phyloP scores from a whole-genome alignment of 2,888 invertebrate genomes.

The Caenorhabditis zanzibari region DNA sequence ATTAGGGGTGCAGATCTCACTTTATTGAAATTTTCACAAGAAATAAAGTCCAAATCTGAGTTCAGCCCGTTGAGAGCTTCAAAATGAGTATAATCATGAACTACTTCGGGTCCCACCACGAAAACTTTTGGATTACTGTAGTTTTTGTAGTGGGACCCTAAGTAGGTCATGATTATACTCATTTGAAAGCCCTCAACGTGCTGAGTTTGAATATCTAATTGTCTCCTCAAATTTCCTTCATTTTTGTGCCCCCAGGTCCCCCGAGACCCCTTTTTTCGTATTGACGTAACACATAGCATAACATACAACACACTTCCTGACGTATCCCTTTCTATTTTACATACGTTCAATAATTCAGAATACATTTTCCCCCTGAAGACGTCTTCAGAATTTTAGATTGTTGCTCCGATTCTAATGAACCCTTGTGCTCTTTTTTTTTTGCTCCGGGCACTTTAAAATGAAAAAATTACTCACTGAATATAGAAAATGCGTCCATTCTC shows the following conservation, averaged over 20 bases:
- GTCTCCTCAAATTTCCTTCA: too few species aligned
- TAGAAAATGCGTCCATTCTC: constrained; percentile 80
- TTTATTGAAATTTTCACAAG: neutral
- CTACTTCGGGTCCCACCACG: neutral
- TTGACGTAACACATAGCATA: too few species aligned
- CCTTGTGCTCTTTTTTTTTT: neutral
- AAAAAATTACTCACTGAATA: constrained; percentile 75
- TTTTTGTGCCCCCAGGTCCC: too few species aligned
- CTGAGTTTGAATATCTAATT: neutral
- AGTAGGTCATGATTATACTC: neutral
- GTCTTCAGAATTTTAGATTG: constrained; percentile 28
- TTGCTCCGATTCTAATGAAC: constrained; percentile 21
- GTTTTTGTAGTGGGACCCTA: neutral
- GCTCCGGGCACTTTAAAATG: neutral
- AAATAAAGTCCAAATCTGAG: neutral
- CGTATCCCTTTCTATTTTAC: neutral
- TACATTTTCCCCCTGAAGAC: neutral
- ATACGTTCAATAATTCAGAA: constrained; percentile 34
- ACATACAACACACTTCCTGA: neutral
- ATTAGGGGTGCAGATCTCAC: too few species aligned
- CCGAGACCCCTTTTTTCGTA: too few species aligned
- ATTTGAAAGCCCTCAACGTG: neutral
- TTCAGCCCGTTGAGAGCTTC: neutral
- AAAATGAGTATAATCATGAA: neutral
- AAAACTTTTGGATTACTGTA: neutral